These are phyloP conservation scores for Pao palembangensis DNA, from an alignment of 2,113 vertebrate genomes.

Conservation along the genomic window DNA sequence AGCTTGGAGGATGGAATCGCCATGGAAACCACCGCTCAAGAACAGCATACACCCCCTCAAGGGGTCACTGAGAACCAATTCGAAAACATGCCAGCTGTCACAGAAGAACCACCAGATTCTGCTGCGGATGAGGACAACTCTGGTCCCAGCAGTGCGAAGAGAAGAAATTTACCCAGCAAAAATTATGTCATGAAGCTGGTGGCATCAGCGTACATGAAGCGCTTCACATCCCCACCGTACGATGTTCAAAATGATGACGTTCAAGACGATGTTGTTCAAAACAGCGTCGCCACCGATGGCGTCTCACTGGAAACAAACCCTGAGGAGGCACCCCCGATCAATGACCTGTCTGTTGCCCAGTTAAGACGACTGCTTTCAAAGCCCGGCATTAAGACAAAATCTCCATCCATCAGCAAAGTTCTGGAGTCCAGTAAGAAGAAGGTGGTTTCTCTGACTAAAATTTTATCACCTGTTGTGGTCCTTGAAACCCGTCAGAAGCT, in stretches of 20 bases:
- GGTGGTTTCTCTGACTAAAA: constrained; percentile 68
- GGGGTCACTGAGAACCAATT: constrained; percentile 22
- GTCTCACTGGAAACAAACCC: constrained; percentile 31
- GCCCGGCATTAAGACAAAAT: constrained; percentile 56
- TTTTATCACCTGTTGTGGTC: constrained; percentile 75
- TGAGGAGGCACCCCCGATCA: constrained; percentile 4
- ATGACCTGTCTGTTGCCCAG: constrained; percentile 51
- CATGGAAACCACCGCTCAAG: constrained; percentile 32
- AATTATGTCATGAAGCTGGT: constrained; percentile 69
- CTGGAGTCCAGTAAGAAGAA: constrained; percentile 59
- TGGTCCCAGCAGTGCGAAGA: constrained; percentile 6
- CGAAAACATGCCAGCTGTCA: constrained; percentile 17
- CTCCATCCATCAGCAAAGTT: constrained; percentile 52
- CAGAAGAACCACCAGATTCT: constrained; percentile 16
- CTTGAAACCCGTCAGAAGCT: constrained; percentile 78
- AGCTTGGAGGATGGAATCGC: constrained; percentile 28
- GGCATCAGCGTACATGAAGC: constrained; percentile 39
- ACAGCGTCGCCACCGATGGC: constrained; percentile 64
- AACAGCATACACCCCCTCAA: constrained; percentile 14
- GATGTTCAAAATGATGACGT: background rate
- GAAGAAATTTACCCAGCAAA: constrained; percentile 32
- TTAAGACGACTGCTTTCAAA: constrained; percentile 56
- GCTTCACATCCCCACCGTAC: background rate
- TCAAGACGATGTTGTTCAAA: background rate
- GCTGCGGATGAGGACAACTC: constrained; percentile 21